Conservation (phyloP, 2,888 invertebrate genomes). For the Cyaniris semiargus region DNA sequence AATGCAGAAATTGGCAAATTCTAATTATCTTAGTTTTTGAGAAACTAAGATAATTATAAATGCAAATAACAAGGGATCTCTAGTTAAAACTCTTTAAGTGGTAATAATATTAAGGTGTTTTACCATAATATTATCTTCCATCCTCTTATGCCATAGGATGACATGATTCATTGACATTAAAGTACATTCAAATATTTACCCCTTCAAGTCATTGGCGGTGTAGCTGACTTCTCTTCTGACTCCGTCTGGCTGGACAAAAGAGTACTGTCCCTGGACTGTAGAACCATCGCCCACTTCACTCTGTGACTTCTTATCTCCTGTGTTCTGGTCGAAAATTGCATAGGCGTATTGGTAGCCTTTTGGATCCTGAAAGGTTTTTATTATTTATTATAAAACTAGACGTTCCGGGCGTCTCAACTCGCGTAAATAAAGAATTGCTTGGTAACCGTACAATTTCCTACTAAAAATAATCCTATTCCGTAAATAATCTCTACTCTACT, state of each 20-base stretch:
- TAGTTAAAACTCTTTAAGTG: too few species aligned
- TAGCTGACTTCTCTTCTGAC: slow-evolving; percentile 76
- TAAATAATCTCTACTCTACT: too few species aligned
- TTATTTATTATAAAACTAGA: neutral
- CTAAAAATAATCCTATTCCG: neutral
- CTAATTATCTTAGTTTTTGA: too few species aligned
- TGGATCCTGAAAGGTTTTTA: slow-evolving; percentile 48
- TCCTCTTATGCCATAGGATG: too few species aligned
- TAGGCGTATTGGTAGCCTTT: slow-evolving; percentile 73
- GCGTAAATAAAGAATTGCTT: neutral
- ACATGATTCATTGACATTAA: too few species aligned
- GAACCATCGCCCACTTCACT: slow-evolving; percentile 77
- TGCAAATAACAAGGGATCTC: too few species aligned
- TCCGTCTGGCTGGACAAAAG: slow-evolving; percentile 78
- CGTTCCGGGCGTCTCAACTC: neutral
- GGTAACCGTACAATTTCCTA: neutral
- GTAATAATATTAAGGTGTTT: too few species aligned
- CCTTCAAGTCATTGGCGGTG: slow-evolving; percentile 75
- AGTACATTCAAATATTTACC: slow-evolving; percentile 56
- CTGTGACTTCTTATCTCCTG: slow-evolving; percentile 78
- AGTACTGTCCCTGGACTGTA: slow-evolving; percentile 76
- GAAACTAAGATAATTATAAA: too few species aligned
- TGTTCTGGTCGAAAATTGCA: slow-evolving; percentile 75
- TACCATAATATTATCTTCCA: too few species aligned
- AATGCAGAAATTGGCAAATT: too few species aligned